A percentile compares a stretch with the other conserved stretches of the same genome.
Conservation (phyloP, 1,140 invertebrate genomes). For the Chrysopa pallens region DNA sequence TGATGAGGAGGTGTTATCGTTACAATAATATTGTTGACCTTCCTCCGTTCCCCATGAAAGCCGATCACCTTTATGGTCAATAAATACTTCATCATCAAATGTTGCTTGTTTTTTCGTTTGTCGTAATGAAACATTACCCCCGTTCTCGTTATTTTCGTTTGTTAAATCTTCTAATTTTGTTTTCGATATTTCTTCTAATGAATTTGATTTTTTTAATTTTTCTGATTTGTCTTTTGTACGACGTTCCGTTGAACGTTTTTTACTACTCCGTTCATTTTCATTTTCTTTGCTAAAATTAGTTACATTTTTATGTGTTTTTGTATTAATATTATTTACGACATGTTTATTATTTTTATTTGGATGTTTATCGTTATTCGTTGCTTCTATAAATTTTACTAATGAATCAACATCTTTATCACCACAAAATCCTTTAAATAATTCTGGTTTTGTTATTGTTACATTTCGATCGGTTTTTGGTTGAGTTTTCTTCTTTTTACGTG, state of each 20-base stretch:
- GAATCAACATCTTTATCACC: constrained; percentile 36
- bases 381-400: constrained; percentile 34
- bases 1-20: constrained; percentile 5
- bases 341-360: constrained; percentile 15
- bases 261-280: constrained; percentile 21
- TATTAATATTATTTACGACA: constrained; percentile 16
- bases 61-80: constrained; percentile 20
- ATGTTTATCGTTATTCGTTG: constrained; percentile 21
- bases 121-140: constrained; percentile 22
- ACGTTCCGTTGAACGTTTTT: constrained; percentile 25
- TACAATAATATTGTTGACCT: constrained; percentile 27
- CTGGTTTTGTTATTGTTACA: constrained; percentile 37
- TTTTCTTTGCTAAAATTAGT: constrained; percentile 11
- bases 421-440: constrained; percentile 44
- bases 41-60: constrained; percentile 44
- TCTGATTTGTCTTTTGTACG: constrained; percentile 24
- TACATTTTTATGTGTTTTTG: constrained; percentile 11
- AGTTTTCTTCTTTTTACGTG: constrained; percentile 31
- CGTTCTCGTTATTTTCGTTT: constrained; percentile 23
- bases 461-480: constrained; percentile 34
- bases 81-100: constrained; percentile 18
- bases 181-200: constrained; percentile 49
- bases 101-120: constrained; percentile 23
- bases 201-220: constrained; percentile 40
- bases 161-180: constrained; percentile 49